phyloP scores from a whole-genome alignment of 2,797 vertebrate genomes.

The Pyrocephalus nanus region DNA sequence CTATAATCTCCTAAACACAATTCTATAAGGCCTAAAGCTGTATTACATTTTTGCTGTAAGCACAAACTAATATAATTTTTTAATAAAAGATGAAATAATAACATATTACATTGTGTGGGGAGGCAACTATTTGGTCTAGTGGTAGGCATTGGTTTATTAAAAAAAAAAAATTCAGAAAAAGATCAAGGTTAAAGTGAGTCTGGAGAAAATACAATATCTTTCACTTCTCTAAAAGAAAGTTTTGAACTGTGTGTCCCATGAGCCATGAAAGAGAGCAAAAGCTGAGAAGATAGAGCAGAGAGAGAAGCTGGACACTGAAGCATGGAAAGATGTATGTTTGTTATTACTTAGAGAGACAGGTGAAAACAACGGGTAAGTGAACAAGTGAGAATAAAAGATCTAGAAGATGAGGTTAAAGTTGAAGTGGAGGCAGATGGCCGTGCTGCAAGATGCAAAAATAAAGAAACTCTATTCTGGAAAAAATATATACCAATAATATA shows the following conservation, averaged over 20 bases:
- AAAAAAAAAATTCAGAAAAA: neutral
- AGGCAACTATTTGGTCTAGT: neutral
- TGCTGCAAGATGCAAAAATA: constrained; percentile 10
- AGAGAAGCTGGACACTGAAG: constrained; percentile 45
- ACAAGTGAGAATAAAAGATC: constrained; percentile 26
- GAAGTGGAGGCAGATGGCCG: constrained; percentile 8
- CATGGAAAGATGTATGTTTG: constrained; percentile 61
- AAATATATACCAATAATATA: neutral
- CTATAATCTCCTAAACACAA: neutral
- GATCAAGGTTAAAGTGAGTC: constrained; percentile 22
- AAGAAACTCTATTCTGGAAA: neutral
- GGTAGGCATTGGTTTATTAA: neutral
- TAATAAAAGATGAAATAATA: constrained; percentile 24
- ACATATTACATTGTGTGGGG: neutral
- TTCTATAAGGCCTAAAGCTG: constrained; percentile 17
- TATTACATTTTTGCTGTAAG: neutral
- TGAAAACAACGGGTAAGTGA: constrained; percentile 27
- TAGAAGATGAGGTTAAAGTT: neutral
- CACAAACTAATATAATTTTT: neutral
- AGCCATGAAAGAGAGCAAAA: constrained; percentile 47
- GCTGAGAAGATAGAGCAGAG: constrained; percentile 7
- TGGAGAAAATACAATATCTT: constrained; percentile 21
- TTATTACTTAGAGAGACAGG: constrained; percentile 54
- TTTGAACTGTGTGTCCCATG: constrained; percentile 14
- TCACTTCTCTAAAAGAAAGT: constrained; percentile 39